Evolutionary conservation across 2,113 vertebrate genomes (phyloP).

Genomic region (Dolichotis patagonum): DNA sequence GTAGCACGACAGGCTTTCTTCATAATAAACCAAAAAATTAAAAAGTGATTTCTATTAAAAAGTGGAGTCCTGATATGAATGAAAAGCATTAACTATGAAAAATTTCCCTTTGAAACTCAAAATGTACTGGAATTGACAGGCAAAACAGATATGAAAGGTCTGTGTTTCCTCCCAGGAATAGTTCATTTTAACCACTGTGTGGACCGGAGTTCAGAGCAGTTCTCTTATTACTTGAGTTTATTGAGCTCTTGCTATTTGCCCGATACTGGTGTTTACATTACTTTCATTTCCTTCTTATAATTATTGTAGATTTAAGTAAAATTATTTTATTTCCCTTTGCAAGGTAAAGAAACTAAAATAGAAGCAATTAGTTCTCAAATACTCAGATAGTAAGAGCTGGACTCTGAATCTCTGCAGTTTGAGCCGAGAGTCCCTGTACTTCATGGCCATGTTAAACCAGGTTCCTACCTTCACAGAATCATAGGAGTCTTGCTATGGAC

Average conservation of each 20-base stretch:
- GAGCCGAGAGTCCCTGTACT: not conserved
- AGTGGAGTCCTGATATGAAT: not conserved
- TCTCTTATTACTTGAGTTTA: not conserved
- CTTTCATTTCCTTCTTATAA: not conserved
- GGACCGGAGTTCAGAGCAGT: not conserved
- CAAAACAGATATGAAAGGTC: not conserved
- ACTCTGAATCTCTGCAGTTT: not conserved
- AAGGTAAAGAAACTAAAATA: not conserved
- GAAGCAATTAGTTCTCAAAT: not conserved
- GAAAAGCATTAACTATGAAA: not conserved
- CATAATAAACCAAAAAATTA: not conserved
- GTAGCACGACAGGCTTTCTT: not conserved
- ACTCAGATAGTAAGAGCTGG: not conserved
- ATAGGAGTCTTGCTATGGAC: not conserved
- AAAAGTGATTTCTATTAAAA: not conserved
- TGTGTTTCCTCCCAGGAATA: not conserved
- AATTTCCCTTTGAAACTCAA: not conserved
- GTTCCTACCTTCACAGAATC: not conserved
- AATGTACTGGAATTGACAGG: not conserved
- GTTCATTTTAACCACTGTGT: not conserved
- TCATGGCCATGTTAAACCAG: not conserved
- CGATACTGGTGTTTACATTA: not conserved
- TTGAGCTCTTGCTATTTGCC: not conserved
- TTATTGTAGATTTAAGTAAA: not conserved
- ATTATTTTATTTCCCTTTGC: not conserved